Percentiles rank a stretch among this genome's conserved stretches.
Conservation (phyloP, 64 coral and sea anemone genomes). For the Orbicella faveolata region DNA sequence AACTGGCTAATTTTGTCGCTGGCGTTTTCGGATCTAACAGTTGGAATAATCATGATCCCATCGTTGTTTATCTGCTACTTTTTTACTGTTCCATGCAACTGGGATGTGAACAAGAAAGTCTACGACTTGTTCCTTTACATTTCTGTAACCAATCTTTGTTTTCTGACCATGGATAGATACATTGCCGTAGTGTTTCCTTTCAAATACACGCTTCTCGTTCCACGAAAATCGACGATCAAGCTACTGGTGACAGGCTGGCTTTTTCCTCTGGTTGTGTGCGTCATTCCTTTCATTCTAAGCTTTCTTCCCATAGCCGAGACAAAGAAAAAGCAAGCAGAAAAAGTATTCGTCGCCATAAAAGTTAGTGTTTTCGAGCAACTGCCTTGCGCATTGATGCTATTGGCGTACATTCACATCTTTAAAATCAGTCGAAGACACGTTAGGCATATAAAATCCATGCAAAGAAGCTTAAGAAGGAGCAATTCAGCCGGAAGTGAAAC, state of each 20-base stretch:
- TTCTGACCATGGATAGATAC: conserved; percentile 68
- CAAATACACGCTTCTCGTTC: conserved; percentile 26
- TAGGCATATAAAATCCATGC: conserved; percentile 48
- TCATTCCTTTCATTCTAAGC: conserved; percentile 18
- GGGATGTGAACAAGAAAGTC: conserved; percentile 55
- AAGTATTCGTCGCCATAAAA: conserved; percentile 39
- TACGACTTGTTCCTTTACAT: conserved; percentile 68
- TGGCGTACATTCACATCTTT: conserved; percentile 66
- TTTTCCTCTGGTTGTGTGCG: conserved; percentile 1
- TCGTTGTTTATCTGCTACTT: conserved; percentile 68
- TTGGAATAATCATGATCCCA: conserved; percentile 66
- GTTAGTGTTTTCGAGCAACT: conserved; percentile 29
- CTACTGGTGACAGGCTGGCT: conserved; percentile 49
- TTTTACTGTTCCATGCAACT: conserved; percentile 40
- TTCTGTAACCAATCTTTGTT: conserved; percentile 57
- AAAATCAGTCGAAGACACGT: conserved; percentile 49
- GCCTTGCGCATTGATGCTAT: conserved; percentile 49
- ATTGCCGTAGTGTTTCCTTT: conserved; percentile 49
- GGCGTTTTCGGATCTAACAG: conserved; percentile 43
- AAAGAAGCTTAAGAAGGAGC: conserved; percentile 4
- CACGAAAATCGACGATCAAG: conserved; percentile 26
- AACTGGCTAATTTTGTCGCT: conserved; percentile 72
- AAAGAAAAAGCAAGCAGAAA: background rate
- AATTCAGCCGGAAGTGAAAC: conserved; percentile 5
- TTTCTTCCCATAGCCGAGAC: background rate